These are phyloP conservation scores for Planococcus citri DNA, from an alignment of 1,140 invertebrate genomes.

Conservation along the genomic window DNA sequence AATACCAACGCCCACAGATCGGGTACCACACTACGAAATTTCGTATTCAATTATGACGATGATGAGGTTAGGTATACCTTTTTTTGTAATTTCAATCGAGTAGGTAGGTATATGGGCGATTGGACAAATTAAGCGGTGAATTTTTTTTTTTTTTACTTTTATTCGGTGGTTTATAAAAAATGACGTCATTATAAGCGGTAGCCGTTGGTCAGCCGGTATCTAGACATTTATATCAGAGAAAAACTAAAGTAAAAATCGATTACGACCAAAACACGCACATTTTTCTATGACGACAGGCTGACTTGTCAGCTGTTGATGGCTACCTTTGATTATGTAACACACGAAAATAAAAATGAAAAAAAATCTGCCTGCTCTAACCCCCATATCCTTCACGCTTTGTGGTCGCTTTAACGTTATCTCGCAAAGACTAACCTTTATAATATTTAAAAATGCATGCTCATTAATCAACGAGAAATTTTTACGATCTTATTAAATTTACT, in stretches of 20 bases:
- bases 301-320: conserved; percentile 19
- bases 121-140: neutral
- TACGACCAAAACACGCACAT: conserved; percentile 10
- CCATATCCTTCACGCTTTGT: conserved; percentile 5
- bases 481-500: neutral
- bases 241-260: conserved; percentile 19
- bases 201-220: neutral
- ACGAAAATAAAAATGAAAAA: conserved; percentile 13
- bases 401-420: conserved; percentile 1
- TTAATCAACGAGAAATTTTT: conserved; percentile 11
- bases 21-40: no score
- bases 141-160: neutral
- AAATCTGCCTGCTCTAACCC: neutral
- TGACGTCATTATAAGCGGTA: neutral
- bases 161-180: neutral
- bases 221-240: conserved; percentile 13
- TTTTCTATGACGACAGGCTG: conserved; percentile 16
- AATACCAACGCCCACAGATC: neutral
- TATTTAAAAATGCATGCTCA: neutral
- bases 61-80: no score
- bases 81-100: no score
- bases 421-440: conserved; percentile 1
- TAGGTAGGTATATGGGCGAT: no score
- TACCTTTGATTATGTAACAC: conserved; percentile 18
- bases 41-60: no score